Conservation (phyloP, 2,888 invertebrate genomes). For the Nineta flava region DNA sequence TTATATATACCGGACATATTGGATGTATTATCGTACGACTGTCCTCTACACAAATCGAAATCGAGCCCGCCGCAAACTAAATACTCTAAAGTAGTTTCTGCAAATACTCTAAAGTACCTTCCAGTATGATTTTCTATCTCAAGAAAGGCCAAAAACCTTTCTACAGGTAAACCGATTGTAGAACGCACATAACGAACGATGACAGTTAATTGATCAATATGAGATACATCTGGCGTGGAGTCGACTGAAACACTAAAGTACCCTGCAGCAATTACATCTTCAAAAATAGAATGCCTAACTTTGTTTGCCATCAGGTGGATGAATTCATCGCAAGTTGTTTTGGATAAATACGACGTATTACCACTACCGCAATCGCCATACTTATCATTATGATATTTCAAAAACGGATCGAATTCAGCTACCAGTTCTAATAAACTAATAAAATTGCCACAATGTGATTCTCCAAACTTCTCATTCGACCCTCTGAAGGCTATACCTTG, state of each 20-base stretch:
- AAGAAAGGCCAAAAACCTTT: conserved; percentile 2
- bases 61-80: not conserved
- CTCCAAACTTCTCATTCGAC: conserved; percentile 5
- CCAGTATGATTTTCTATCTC: not conserved
- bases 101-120: not conserved
- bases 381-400: not conserved
- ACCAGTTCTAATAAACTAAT: conserved; percentile 8
- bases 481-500: conserved; percentile 9
- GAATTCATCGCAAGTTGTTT: conserved; percentile 13
- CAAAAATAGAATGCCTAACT: not conserved
- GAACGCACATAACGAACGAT: conserved; percentile 14
- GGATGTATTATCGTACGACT: not conserved
- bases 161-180: not conserved
- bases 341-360: conserved; percentile 10
- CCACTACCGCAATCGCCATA: conserved; percentile 9
- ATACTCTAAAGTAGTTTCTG: not conserved
- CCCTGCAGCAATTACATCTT: not conserved
- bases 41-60: not conserved
- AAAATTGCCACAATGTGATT: conserved; percentile 9
- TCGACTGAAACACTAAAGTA: not conserved
- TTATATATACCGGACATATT: not conserved
- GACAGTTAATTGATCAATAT: conserved; percentile 16
- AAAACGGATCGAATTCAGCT: conserved; percentile 8
- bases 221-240: not conserved
- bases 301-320: conserved; percentile 6